Conservation (phyloP, 2,113 vertebrate genomes). For the Platysternon megacephalum region DNA sequence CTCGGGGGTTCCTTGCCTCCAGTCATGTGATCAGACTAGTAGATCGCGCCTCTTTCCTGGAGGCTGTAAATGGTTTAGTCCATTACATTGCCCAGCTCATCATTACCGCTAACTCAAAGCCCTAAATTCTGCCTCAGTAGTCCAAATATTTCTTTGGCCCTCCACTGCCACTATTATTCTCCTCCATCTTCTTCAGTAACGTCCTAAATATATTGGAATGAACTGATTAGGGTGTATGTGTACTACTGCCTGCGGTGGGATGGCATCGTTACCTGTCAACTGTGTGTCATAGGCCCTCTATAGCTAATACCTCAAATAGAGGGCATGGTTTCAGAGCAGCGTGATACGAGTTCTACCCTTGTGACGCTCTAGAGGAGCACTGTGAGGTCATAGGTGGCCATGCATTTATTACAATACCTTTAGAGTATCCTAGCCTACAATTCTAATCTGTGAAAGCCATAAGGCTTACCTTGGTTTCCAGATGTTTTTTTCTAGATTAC, state of each 20-base stretch:
- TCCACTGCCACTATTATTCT: not conserved
- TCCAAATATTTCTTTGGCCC: not conserved
- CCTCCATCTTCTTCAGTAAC: not conserved
- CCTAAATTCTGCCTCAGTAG: not conserved
- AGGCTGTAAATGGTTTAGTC: not conserved
- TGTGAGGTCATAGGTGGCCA: not conserved
- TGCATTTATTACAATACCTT: not conserved
- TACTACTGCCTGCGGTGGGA: not conserved
- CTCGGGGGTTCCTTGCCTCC: not conserved
- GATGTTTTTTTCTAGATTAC: not conserved
- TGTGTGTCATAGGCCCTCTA: not conserved
- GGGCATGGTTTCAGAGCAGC: not conserved
- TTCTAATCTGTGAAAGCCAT: not conserved
- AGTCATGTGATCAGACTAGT: not conserved
- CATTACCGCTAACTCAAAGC: not conserved
- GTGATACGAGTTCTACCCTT: not conserved
- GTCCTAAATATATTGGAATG: not conserved
- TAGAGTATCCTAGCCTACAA: not conserved
- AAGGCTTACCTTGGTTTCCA: not conserved
- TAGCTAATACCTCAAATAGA: not conserved
- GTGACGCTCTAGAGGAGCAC: not conserved
- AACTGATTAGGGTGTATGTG: fast-evolving
- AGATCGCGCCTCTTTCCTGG: not conserved
- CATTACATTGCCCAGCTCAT: not conserved
- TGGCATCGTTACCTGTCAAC: not conserved